A percentile compares a stretch with the other conserved stretches of the same genome.
phyloP scores from a whole-genome alignment of 2,888 invertebrate species.

The Prenolepis imparis region DNA sequence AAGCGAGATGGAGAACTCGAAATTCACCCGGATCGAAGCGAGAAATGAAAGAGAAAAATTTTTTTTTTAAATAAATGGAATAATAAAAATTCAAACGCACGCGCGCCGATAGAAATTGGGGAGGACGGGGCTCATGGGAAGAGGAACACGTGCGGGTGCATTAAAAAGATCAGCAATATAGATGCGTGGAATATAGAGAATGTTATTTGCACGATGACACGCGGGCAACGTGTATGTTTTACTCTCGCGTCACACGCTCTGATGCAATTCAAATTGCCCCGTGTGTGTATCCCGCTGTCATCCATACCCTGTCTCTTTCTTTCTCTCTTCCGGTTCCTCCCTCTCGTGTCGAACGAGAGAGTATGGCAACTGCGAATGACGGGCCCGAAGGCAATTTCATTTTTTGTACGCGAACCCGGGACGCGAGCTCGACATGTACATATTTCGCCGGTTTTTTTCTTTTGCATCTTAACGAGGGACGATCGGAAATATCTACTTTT shows the following conservation, averaged over 20 bases:
- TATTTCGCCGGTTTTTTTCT: not conserved
- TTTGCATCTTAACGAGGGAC: not conserved
- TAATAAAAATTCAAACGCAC: not conserved
- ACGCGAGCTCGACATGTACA: not conserved
- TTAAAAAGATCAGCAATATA: slow-evolving; percentile 52
- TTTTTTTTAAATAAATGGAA: not conserved
- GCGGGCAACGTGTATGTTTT: slow-evolving; percentile 9
- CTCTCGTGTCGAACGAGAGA: slow-evolving; percentile 3
- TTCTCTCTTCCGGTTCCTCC: not conserved
- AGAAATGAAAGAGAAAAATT: not conserved
- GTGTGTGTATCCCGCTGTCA: slow-evolving; percentile 21
- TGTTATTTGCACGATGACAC: not conserved
- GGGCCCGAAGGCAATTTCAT: slow-evolving; percentile 1
- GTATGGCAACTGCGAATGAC: slow-evolving; percentile 15
- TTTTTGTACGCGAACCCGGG: not conserved
- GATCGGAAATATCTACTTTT: not conserved
- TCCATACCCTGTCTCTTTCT: not conserved
- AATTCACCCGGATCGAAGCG: not conserved
- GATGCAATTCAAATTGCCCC: slow-evolving; percentile 48
- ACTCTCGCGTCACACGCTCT: slow-evolving; percentile 15
- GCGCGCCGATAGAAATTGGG: not conserved
- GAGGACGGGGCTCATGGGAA: not conserved
- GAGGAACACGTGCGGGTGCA: slow-evolving; percentile 19
- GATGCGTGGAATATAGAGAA: slow-evolving; percentile 37
- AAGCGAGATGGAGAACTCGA: not conserved